These are phyloP conservation scores for Parasteatoda tepidariorum DNA, from an alignment of 1,140 invertebrate species.

Conservation along the genomic window DNA sequence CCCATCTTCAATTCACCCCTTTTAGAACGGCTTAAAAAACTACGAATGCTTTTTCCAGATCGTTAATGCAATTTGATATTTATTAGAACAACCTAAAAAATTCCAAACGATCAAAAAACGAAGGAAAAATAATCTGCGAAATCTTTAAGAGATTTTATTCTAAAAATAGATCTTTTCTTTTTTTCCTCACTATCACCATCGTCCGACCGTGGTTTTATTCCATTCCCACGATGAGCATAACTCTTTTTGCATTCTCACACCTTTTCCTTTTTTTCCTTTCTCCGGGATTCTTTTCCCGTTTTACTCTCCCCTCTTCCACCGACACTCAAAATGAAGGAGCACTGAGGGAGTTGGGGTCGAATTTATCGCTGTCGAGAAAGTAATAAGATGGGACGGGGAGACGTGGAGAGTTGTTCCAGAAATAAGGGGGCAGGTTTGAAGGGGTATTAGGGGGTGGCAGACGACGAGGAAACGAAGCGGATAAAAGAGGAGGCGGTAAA, in stretches of 20 bases:
- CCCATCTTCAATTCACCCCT: neutral
- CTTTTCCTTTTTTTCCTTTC: neutral
- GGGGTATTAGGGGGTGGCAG: neutral
- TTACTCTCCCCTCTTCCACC: neutral
- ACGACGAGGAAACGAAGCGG: neutral
- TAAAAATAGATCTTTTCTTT: neutral
- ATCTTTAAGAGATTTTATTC: neutral
- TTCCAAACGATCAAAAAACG: neutral
- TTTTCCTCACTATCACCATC: too few species aligned
- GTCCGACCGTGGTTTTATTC: neutral
- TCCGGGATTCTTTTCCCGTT: neutral
- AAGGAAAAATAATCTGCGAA: neutral
- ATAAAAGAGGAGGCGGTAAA: neutral
- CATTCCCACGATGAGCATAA: constrained; percentile 25
- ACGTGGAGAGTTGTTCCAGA: neutral
- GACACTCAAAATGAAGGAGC: neutral
- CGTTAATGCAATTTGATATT: constrained; percentile 30
- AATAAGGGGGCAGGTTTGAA: neutral
- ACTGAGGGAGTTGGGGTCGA: constrained; percentile 23
- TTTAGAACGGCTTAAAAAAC: neutral
- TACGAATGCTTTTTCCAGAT: neutral
- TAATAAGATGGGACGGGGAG: constrained; percentile 25
- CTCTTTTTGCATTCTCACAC: constrained; percentile 11
- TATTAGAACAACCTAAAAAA: neutral
- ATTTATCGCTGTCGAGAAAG: constrained; percentile 38